A percentile compares a stretch with the other conserved stretches of the same genome.
Evolutionary conservation across 2,888 invertebrate species (phyloP).

Genomic region (Lutraria lutraria): DNA sequence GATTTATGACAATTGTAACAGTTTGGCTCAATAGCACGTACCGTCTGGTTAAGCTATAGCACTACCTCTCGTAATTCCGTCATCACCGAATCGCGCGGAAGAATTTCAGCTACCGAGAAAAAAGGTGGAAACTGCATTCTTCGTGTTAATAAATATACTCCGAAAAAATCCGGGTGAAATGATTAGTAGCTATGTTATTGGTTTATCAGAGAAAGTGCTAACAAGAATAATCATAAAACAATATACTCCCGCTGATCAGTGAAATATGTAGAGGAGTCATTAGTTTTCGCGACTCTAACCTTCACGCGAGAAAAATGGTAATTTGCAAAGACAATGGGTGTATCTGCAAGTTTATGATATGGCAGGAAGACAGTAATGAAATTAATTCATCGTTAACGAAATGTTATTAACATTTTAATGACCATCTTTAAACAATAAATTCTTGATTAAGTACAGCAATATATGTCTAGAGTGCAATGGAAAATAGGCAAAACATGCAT

Average conservation of each 20-base stretch:
- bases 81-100: slow-evolving; percentile 19
- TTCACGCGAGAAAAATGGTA: background rate
- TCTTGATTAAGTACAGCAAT: background rate
- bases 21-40: background rate
- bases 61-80: slow-evolving; percentile 49
- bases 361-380: background rate
- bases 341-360: background rate
- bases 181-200: slow-evolving; percentile 22
- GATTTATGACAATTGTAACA: background rate
- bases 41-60: background rate
- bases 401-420: background rate
- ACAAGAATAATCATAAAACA: slow-evolving; percentile 40
- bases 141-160: slow-evolving; percentile 34
- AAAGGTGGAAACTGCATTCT: slow-evolving; percentile 33
- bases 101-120: slow-evolving; percentile 24
- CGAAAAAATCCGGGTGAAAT: slow-evolving; percentile 27
- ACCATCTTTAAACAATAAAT: background rate
- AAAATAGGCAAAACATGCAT: background rate
- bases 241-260: slow-evolving; percentile 13
- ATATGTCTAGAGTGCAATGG: background rate
- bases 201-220: slow-evolving; percentile 36
- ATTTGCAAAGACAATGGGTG: background rate
- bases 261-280: background rate
- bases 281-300: slow-evolving; percentile 2
- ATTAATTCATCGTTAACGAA: slow-evolving; percentile 4